These are phyloP conservation scores for Micrasema longulum DNA, from an alignment of 1,140 invertebrate genomes.

Conservation along the genomic window DNA sequence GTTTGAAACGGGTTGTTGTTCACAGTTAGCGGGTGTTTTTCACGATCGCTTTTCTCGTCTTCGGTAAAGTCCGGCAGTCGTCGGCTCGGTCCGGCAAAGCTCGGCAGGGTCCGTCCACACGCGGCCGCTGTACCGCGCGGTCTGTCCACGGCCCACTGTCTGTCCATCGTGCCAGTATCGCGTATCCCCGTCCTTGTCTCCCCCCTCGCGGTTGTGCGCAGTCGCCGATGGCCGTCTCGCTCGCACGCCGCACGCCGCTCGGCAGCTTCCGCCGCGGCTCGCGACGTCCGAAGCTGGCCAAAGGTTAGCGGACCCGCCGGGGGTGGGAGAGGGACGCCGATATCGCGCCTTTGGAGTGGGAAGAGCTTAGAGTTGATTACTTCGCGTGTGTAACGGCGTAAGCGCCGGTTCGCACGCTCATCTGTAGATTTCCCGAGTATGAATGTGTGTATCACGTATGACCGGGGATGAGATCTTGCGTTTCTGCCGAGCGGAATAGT, in stretches of 20 bases:
- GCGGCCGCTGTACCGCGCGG: conserved; percentile 69
- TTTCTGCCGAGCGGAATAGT: conserved; percentile 21
- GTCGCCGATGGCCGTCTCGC: conserved; percentile 38
- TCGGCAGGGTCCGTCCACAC: conserved; percentile 65
- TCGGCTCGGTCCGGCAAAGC: conserved; percentile 56
- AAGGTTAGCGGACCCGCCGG: conserved; percentile 38
- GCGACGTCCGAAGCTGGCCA: conserved; percentile 23
- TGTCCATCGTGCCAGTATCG: conserved; percentile 44
- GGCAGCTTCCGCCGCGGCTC: conserved; percentile 9
- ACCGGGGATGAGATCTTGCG: conserved; percentile 41
- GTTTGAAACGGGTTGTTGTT: conserved; percentile 5
- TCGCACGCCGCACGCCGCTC: conserved; percentile 31
- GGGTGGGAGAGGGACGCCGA: conserved; percentile 15
- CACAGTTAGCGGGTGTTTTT: conserved; percentile 13
- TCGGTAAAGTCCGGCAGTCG: conserved; percentile 28
- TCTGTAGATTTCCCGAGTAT: conserved; percentile 40
- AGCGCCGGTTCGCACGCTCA: conserved; percentile 25
- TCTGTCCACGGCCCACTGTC: conserved; percentile 65
- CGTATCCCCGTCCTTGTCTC: conserved; percentile 49
- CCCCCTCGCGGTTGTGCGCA: conserved; percentile 44
- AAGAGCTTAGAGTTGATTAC: neutral
- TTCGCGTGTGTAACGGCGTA: conserved; percentile 19
- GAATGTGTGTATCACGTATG: conserved; percentile 47
- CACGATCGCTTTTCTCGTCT: no score
- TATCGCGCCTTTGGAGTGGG: neutral